Evolutionary conservation across 2,797 vertebrate species (phyloP).

Genomic region (Varecia variegata): DNA sequence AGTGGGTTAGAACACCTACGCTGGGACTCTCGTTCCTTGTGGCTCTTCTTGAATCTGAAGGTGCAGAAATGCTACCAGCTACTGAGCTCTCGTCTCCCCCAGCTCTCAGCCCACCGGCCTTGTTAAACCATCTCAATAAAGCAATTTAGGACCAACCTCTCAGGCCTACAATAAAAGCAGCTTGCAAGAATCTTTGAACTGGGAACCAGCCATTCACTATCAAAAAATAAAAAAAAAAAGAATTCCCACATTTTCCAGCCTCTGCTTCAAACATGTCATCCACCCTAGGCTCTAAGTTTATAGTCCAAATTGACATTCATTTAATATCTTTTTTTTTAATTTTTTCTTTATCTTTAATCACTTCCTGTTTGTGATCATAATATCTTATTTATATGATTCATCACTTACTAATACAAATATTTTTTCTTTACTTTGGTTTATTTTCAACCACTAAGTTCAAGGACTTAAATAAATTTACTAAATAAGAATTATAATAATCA

Average conservation of each 20-base stretch:
- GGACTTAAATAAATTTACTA: conserved; percentile 4
- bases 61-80: background rate
- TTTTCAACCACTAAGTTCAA: background rate
- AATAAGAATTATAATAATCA: background rate
- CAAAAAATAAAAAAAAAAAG: background rate
- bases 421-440: background rate
- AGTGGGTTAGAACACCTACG: background rate
- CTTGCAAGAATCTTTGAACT: background rate
- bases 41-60: background rate
- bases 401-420: background rate
- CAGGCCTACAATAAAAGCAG: background rate
- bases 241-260: background rate
- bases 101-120: background rate
- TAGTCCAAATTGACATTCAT: background rate
- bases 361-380: no score
- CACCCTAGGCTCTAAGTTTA: background rate
- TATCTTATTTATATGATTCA: background rate
- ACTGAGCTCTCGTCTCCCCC: background rate
- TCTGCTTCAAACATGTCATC: background rate
- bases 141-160: background rate
- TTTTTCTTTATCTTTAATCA: no score
- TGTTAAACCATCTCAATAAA: background rate
- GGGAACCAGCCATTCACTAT: background rate
- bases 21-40: background rate
- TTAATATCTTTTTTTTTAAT: background rate